These are phyloP conservation scores for Conistra vaccinii DNA, from an alignment of 2,888 invertebrate species.

Conservation along the genomic window DNA sequence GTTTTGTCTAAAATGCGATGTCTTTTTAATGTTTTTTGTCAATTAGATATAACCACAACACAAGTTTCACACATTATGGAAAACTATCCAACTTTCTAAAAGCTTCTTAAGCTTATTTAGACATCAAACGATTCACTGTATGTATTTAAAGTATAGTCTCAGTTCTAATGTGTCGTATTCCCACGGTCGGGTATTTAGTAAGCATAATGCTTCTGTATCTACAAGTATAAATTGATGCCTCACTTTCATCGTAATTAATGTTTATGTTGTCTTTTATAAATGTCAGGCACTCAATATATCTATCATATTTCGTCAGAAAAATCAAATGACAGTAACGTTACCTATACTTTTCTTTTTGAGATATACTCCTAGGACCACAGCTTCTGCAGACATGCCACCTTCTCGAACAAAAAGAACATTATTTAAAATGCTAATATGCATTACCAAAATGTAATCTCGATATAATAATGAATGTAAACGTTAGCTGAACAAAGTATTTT, in stretches of 20 bases:
- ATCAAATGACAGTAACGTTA: neutral
- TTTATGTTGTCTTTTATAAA: slow-evolving; percentile 1
- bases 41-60: slow-evolving; percentile 19
- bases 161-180: slow-evolving; percentile 67
- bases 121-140: slow-evolving; percentile 59
- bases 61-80: slow-evolving; percentile 66
- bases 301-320: neutral
- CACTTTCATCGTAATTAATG: slow-evolving; percentile 69
- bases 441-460: slow-evolving; percentile 26
- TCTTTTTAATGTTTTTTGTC: slow-evolving; percentile 2
- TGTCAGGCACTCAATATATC: neutral
- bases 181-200: slow-evolving; percentile 70
- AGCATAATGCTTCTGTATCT: slow-evolving; percentile 63
- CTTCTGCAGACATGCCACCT: neutral
- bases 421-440: slow-evolving; percentile 14
- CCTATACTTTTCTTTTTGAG: neutral
- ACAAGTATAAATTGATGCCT: slow-evolving; percentile 61
- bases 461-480: slow-evolving; percentile 21
- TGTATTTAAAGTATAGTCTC: slow-evolving; percentile 63
- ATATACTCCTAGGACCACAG: neutral
- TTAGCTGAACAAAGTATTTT: slow-evolving; percentile 35
- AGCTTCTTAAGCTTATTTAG: slow-evolving; percentile 64
- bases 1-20: neutral
- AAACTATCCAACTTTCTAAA: slow-evolving; percentile 73
- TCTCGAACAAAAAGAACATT: neutral